Evolutionary conservation across 2,888 invertebrate species (phyloP).

Genomic region (Conomelus anceps): DNA sequence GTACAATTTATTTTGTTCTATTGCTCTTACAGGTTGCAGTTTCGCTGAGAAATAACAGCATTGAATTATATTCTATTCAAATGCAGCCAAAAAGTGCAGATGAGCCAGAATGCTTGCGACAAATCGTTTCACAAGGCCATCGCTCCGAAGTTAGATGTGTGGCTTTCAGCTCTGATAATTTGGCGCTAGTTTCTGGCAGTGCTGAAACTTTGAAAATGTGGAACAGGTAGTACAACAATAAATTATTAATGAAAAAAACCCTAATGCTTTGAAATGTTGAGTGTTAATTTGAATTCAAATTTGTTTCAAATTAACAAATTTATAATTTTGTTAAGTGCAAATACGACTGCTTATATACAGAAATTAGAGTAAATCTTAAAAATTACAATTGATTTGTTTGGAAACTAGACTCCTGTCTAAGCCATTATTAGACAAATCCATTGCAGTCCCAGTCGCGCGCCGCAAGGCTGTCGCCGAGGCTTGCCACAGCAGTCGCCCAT

Average conservation of each 20-base stretch:
- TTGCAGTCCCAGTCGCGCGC: too few species aligned
- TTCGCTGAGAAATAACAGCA: conserved; percentile 63
- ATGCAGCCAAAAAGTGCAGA: conserved; percentile 50
- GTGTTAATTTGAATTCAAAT: not conserved
- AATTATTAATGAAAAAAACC: not conserved
- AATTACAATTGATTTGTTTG: too few species aligned
- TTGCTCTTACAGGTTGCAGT: conserved; percentile 46
- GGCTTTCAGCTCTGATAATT: conserved; percentile 83
- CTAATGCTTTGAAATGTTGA: not conserved
- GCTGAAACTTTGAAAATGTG: conserved; percentile 87
- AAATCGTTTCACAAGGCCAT: conserved; percentile 72
- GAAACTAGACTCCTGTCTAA: too few species aligned
- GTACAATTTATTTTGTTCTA: too few species aligned
- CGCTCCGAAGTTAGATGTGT: conserved; percentile 81
- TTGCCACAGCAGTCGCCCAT: too few species aligned
- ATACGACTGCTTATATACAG: too few species aligned
- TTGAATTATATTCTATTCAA: conserved; percentile 60
- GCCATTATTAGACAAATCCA: too few species aligned
- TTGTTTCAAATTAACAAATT: too few species aligned
- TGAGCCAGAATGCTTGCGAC: conserved; percentile 52
- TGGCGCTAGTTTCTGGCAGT: conserved; percentile 79
- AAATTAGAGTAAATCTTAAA: too few species aligned
- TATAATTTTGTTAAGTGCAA: too few species aligned
- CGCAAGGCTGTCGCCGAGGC: too few species aligned
- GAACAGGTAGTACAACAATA: conserved; percentile 60